A percentile compares a stretch with the other conserved stretches of the same genome.
Conservation (phyloP, 92 coral and sea anemone genomes). For the Diadumene lineata region DNA sequence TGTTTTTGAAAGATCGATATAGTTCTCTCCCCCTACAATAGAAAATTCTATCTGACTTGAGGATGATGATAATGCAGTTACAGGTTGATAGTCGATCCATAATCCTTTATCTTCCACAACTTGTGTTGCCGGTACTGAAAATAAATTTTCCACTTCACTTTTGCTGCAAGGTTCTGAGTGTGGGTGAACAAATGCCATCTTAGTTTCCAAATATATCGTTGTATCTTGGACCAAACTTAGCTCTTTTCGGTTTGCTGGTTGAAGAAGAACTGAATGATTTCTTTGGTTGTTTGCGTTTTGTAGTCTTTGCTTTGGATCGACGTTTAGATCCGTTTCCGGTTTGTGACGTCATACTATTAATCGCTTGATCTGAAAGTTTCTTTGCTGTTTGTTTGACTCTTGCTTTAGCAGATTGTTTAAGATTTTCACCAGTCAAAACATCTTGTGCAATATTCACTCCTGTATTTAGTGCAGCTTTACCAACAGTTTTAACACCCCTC, state of each 20-base stretch:
- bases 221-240: background rate
- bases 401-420: no score
- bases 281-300: background rate
- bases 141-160: constrained; percentile 30
- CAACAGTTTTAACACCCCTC: no score
- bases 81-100: constrained; percentile 35
- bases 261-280: background rate
- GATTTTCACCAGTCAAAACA: no score
- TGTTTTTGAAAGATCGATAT: background rate
- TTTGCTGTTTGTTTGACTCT: no score
- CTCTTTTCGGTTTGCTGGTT: background rate
- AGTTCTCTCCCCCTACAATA: background rate
- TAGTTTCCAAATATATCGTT: background rate
- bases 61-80: constrained; percentile 12
- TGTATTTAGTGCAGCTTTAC: no score
- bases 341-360: no score
- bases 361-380: background rate
- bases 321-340: no score
- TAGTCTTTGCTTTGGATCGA: no score
- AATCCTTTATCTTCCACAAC: constrained; percentile 14
- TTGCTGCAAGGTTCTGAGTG: constrained; percentile 35
- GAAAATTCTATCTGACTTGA: background rate
- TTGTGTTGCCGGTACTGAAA: constrained; percentile 36
- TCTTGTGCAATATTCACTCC: no score
- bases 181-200: constrained; percentile 35